Evolutionary conservation across 1,140 invertebrate species (phyloP).

Genomic region (Drosophila baimaii): DNA sequence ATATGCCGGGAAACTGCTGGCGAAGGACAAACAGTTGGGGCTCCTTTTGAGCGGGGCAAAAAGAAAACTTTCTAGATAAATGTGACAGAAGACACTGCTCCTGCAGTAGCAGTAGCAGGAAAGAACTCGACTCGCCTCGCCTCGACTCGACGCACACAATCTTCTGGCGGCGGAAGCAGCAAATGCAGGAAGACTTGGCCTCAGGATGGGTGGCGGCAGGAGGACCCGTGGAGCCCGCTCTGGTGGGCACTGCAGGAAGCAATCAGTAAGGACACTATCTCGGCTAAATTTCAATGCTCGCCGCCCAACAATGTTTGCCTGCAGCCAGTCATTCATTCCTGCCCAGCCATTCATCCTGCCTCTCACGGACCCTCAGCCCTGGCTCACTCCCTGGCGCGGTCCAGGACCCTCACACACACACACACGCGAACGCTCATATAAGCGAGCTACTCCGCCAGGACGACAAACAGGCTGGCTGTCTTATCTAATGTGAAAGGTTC

Average conservation of each 20-base stretch:
- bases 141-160: slow-evolving; percentile 30
- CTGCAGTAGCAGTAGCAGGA: slow-evolving; percentile 62
- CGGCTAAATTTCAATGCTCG: slow-evolving; percentile 75
- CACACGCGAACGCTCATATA: slow-evolving; percentile 32
- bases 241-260: slow-evolving; percentile 69
- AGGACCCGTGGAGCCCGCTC: slow-evolving; percentile 7
- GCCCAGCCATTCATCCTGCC: slow-evolving; percentile 70
- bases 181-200: slow-evolving; percentile 36
- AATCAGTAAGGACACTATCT: slow-evolving; percentile 83
- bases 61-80: slow-evolving; percentile 81
- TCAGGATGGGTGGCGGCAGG: slow-evolving; percentile 24
- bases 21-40: slow-evolving; percentile 43
- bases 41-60: slow-evolving; percentile 49
- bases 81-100: slow-evolving; percentile 76
- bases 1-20: slow-evolving; percentile 45
- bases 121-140: slow-evolving; percentile 17
- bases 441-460: slow-evolving; percentile 27
- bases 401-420: slow-evolving; percentile 1
- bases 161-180: slow-evolving; percentile 38
- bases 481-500: slow-evolving; percentile 83
- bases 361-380: slow-evolving; percentile 34
- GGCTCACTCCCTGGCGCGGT: slow-evolving; percentile 26
- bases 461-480: slow-evolving; percentile 65
- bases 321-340: slow-evolving; percentile 62
- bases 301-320: slow-evolving; percentile 54